These are phyloP conservation scores for Caenorhabditis briggsae DNA, from an alignment of 1,140 invertebrate genomes.

Conservation along the genomic window DNA sequence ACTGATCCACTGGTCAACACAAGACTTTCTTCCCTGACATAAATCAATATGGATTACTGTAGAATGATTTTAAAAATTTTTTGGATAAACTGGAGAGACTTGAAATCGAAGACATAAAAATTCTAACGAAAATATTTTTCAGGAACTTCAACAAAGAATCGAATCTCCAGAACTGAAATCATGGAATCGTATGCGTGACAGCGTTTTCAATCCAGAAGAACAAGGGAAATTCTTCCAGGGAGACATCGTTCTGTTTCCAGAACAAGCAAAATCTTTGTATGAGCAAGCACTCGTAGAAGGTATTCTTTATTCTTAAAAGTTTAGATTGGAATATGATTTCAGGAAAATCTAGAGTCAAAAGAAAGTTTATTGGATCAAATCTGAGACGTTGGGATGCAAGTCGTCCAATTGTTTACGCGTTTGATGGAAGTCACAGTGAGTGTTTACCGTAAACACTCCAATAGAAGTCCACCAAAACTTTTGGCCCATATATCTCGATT, in stretches of 20 bases:
- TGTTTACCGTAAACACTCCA: conserved; percentile 25
- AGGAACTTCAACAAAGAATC: conserved; percentile 50
- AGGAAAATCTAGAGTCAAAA: conserved; percentile 70
- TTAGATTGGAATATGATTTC: background rate
- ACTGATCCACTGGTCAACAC: background rate
- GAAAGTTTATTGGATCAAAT: conserved; percentile 78
- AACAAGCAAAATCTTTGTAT: conserved; percentile 75
- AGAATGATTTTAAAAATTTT: background rate
- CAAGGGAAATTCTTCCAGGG: conserved; percentile 72
- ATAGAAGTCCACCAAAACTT: background rate
- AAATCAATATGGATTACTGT: background rate
- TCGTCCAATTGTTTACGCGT: conserved; percentile 77
- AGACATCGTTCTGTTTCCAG: conserved; percentile 75
- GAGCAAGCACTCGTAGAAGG: conserved; percentile 62
- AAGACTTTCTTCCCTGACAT: no score
- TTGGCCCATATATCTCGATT: no score
- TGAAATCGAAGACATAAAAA: background rate
- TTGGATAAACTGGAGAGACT: background rate
- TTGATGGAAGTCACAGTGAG: conserved; percentile 78
- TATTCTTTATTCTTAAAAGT: background rate
- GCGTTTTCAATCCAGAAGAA: conserved; percentile 71
- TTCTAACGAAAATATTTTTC: background rate
- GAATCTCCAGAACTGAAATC: conserved; percentile 52
- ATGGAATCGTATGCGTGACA: conserved; percentile 55
- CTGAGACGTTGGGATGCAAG: conserved; percentile 76